phyloP scores from a whole-genome alignment of 2,113 vertebrate genomes.

The Corythaeola cristata region DNA sequence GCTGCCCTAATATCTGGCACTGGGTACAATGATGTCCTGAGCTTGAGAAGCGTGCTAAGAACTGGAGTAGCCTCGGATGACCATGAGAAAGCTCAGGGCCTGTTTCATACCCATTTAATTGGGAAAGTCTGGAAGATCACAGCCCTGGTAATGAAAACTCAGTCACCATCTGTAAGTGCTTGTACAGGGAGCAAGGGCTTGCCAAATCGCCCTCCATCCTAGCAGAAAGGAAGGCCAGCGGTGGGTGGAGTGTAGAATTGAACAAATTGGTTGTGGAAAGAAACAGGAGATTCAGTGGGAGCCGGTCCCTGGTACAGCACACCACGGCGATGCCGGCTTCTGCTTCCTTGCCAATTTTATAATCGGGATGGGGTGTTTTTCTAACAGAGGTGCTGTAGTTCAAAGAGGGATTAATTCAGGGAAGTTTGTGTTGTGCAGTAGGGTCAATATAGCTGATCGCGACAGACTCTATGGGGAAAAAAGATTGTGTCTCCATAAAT shows the following conservation, averaged over 20 bases:
- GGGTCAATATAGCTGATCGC: conserved; percentile 18
- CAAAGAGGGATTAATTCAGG: conserved; percentile 4
- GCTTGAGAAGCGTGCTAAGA: neutral
- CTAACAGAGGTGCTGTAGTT: neutral
- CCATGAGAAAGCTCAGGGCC: neutral
- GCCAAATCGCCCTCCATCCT: neutral
- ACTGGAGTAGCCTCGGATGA: neutral
- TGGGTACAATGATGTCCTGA: neutral
- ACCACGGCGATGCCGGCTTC: rapidly evolving
- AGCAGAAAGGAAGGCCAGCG: neutral
- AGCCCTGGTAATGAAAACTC: conserved; percentile 1
- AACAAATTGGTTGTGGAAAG: neutral
- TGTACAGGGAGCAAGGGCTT: neutral
- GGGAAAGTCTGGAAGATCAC: neutral
- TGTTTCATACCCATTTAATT: neutral
- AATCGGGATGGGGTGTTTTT: neutral
- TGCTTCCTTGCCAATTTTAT: neutral
- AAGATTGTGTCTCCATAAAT: neutral
- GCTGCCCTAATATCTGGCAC: neutral
- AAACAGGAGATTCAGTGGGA: neutral
- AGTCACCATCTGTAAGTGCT: conserved; percentile 17
- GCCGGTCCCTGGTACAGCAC: neutral
- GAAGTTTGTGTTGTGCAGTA: neutral
- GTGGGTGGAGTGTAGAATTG: neutral
- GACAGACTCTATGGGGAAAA: neutral